Base-by-base conservation (phyloP, 2,113 vertebrate genomes). In the Lepus europaeus region DNA sequence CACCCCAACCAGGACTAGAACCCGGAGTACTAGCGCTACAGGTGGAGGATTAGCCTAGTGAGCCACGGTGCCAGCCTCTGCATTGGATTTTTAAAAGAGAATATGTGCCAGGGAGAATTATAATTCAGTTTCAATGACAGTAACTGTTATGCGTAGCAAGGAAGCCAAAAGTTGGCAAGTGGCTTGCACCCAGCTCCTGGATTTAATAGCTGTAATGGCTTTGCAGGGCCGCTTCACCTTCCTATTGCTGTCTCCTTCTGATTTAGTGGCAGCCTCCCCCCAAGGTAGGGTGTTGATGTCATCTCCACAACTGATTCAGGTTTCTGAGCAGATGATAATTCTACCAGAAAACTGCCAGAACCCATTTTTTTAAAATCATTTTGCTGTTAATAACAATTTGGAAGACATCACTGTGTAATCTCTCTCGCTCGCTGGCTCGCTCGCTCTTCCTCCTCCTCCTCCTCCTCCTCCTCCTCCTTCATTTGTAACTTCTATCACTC, bases 201-300 rank as follows among this genome's bases (percentile, higher is more conserved):
- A 91, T 94, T 91, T 96, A 94, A 96, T 72, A 91, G 91, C 63
- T 27, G 22, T 90, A 90, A 95, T 95, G 87, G 68, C 63, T 91
- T 66, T 76, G 5, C n/a, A 12, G 1, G 22, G 59, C 66, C 33
- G 74, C 87, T 72, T 90, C 66, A 90, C 49, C 68, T 74, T n/a
- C 76, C 70, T 88, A 94, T 97, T 96, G 93, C 87, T 96, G 96
- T 96, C 96, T 68, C 20, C 29, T 49, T 81, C 79, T 95, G 79
- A 97, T 96, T 89, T 96, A 97, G 63, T 53, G 72, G 23, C 1
- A 10, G 76, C 56, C 87, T 63, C 10, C n/a, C 68, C 70, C 49
- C 13, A 36, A 87, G 83, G 29, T 39, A 64, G 61, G 16, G 16
- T 36, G 3, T 19, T 69, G 22, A 20, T 59, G 59, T 11, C 25